A percentile compares a stretch with the other conserved stretches of the same genome.
Evolutionary conservation across 2,888 invertebrate species (phyloP).

Genomic region (Itoplectis maculator): DNA sequence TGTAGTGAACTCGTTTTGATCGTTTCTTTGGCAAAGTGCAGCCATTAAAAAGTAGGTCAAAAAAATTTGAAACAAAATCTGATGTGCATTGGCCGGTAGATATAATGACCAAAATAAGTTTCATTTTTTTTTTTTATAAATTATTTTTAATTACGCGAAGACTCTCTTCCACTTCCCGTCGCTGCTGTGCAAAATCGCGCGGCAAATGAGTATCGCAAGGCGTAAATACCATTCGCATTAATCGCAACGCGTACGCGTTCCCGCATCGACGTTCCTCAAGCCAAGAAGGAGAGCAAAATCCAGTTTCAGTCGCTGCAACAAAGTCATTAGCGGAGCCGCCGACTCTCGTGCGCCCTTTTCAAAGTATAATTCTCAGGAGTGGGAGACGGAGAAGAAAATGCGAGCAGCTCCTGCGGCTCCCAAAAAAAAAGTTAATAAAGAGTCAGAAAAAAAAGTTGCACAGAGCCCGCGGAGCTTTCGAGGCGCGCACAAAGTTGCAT

Average conservation of each 20-base stretch:
- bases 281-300: constrained; percentile 53
- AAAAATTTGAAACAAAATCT: not conserved
- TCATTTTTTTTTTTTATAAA: too few relatives aligned
- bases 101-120: not conserved
- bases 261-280: constrained; percentile 25
- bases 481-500: constrained; percentile 4
- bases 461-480: constrained; percentile 16
- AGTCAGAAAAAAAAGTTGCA: constrained; percentile 66
- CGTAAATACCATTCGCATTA: constrained; percentile 1
- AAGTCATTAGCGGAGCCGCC: constrained; percentile 57
- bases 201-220: not conserved
- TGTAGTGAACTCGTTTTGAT: too few relatives aligned
- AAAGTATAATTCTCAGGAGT: constrained; percentile 38
- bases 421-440: constrained; percentile 70
- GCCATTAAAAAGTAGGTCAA: too few relatives aligned
- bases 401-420: constrained; percentile 47
- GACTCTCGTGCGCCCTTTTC: constrained; percentile 25
- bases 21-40: too few relatives aligned
- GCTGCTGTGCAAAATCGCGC: too few relatives aligned
- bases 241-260: constrained; percentile 1
- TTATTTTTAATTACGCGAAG: not conserved
- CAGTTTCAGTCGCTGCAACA: constrained; percentile 71
- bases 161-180: too few relatives aligned
- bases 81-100: not conserved
- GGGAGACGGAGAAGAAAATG: constrained; percentile 10